Evolutionary conservation across 2,113 vertebrate species (phyloP).

Genomic region (Rhinopomastus cyanomelas): DNA sequence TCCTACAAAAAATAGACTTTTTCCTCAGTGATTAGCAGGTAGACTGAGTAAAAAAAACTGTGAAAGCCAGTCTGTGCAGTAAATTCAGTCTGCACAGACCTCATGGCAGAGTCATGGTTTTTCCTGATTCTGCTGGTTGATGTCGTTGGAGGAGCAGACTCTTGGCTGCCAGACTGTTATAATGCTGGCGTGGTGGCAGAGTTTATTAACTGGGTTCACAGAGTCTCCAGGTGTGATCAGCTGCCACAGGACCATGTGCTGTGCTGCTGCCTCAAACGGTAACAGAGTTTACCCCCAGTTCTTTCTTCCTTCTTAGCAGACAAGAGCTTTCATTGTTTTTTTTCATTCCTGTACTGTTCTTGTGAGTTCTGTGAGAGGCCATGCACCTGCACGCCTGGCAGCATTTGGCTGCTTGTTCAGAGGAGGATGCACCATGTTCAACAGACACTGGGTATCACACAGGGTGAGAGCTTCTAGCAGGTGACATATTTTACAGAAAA

Average conservation of each 20-base stretch:
- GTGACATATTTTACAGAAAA: background rate
- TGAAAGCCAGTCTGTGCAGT: background rate
- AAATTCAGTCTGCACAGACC: background rate
- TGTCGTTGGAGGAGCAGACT: background rate
- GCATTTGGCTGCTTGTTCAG: background rate
- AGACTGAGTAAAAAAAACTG: background rate
- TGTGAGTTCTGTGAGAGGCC: background rate
- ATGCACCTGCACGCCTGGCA: fast-evolving
- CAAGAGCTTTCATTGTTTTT: background rate
- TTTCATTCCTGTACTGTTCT: background rate
- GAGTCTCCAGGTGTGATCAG: background rate
- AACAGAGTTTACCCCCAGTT: fast-evolving
- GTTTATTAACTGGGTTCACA: background rate
- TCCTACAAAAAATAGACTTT: background rate
- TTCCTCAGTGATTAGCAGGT: background rate
- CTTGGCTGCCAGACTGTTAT: background rate
- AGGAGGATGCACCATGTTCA: background rate
- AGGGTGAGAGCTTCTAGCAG: background rate
- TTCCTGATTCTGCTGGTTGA: background rate
- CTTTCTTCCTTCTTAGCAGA: background rate
- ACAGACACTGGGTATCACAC: background rate
- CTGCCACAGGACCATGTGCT: background rate
- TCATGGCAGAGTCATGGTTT: background rate
- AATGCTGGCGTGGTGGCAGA: background rate
- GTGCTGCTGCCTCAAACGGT: background rate